Conservation (phyloP, 2,888 invertebrate species). For the Hipparchia sbordonii region DNA sequence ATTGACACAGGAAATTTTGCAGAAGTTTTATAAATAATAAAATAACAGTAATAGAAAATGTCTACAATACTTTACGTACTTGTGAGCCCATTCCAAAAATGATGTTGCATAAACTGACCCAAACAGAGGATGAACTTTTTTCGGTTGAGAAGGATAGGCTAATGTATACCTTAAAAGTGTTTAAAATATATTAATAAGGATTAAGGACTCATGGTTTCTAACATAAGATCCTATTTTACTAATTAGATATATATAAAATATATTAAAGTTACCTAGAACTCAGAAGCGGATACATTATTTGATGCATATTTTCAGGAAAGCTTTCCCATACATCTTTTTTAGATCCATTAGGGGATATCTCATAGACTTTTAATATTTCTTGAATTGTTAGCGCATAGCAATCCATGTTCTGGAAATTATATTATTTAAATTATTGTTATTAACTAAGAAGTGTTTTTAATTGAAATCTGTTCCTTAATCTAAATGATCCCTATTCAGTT, state of each 20-base stretch:
- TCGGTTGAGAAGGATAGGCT: constrained; percentile 72
- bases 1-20: background rate
- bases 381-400: constrained; percentile 91
- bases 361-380: constrained; percentile 88
- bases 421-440: background rate
- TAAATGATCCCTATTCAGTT: no score
- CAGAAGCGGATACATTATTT: constrained; percentile 89
- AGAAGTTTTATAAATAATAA: background rate
- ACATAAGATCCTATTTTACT: background rate
- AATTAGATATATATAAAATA: background rate
- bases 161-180: constrained; percentile 68
- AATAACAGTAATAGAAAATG: background rate
- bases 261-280: constrained; percentile 83
- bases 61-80: constrained; percentile 62
- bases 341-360: constrained; percentile 85
- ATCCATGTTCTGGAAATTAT: constrained; percentile 85
- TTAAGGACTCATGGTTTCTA: background rate
- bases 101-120: constrained; percentile 86
- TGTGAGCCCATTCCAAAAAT: constrained; percentile 89
- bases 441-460: background rate
- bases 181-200: background rate
- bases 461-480: no score
- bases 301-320: constrained; percentile 87
- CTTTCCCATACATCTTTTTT: constrained; percentile 87
- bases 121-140: constrained; percentile 84